Conservation (phyloP, 2,888 invertebrate species). For the Lingula anatina region DNA sequence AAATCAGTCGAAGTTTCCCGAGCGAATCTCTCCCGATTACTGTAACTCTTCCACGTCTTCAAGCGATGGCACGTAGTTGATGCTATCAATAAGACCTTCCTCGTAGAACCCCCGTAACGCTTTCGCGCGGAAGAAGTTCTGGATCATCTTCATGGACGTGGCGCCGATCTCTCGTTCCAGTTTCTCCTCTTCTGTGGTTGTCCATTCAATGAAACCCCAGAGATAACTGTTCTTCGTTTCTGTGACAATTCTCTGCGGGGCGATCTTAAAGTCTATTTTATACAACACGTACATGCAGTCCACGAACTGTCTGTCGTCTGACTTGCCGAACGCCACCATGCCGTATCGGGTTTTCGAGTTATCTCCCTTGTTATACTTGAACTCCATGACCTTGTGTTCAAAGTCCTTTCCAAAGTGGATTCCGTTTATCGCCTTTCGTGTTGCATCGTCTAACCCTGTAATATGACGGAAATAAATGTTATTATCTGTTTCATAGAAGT, state of each 20-base stretch:
- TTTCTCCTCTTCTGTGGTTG: not conserved
- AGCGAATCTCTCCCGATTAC: too few relatives aligned
- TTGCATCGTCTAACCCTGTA: conserved; percentile 4
- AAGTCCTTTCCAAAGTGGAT: conserved; percentile 2
- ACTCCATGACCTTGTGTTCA: conserved; percentile 7
- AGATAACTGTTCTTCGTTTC: conserved; percentile 3
- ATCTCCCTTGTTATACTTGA: conserved; percentile 3
- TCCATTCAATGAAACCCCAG: conserved; percentile 3
- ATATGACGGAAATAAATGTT: too few relatives aligned
- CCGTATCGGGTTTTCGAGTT: conserved; percentile 6
- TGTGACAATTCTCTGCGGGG: too few relatives aligned
- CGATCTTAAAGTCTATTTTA: too few relatives aligned
- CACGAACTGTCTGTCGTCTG: conserved; percentile 6
- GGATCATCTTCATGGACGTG: too few relatives aligned
- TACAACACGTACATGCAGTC: conserved; percentile 11
- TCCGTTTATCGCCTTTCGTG: conserved; percentile 5
- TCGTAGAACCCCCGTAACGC: conserved; percentile 5
- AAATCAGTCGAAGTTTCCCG: too few relatives aligned
- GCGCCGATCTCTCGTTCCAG: too few relatives aligned
- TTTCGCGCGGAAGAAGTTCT: conserved; percentile 8
- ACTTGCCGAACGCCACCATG: too few relatives aligned
- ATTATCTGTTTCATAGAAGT: too few relatives aligned
- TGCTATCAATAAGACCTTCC: conserved; percentile 5
- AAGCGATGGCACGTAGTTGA: conserved; percentile 4
- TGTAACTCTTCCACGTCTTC: conserved; percentile 3